phyloP scores from a whole-genome alignment of 2,888 invertebrate species.

The Linnaemya vulpina region DNA sequence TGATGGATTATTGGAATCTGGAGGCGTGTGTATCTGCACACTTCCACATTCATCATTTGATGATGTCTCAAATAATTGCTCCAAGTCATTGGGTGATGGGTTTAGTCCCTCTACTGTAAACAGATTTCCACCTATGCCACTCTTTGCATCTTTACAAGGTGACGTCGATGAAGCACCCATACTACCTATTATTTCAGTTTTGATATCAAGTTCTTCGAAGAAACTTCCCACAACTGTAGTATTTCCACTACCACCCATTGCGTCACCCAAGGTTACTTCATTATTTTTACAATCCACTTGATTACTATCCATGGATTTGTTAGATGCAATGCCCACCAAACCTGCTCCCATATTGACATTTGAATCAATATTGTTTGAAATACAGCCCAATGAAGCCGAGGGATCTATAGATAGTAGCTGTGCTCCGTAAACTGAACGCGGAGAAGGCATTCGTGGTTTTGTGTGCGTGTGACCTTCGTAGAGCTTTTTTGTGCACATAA shows the following conservation, averaged over 20 bases:
- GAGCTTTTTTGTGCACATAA: constrained; percentile 84
- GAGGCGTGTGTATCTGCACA: constrained; percentile 93
- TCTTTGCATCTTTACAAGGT: constrained; percentile 80
- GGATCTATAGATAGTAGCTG: constrained; percentile 78
- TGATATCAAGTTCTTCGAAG: constrained; percentile 77
- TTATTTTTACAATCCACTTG: constrained; percentile 60
- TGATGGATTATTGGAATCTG: constrained; percentile 92
- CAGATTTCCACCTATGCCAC: constrained; percentile 84
- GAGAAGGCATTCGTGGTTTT: constrained; percentile 83
- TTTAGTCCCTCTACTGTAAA: constrained; percentile 95
- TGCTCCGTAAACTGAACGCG: constrained; percentile 79
- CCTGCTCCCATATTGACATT: constrained; percentile 72
- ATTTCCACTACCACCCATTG: constrained; percentile 64
- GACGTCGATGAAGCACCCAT: constrained; percentile 78
- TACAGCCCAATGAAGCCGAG: constrained; percentile 41
- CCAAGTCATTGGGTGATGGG: constrained; percentile 94
- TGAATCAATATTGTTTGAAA: constrained; percentile 28
- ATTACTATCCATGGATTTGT: constrained; percentile 58
- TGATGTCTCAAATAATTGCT: constrained; percentile 94
- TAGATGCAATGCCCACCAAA: constrained; percentile 78
- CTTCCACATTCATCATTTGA: constrained; percentile 81
- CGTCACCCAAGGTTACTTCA: constrained; percentile 55
- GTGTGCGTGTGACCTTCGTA: constrained; percentile 86
- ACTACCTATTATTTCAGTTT: constrained; percentile 75
- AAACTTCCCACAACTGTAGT: constrained; percentile 70